Base-by-base conservation (phyloP, 2,797 vertebrate genomes). In the Mionectes olivaceus region DNA sequence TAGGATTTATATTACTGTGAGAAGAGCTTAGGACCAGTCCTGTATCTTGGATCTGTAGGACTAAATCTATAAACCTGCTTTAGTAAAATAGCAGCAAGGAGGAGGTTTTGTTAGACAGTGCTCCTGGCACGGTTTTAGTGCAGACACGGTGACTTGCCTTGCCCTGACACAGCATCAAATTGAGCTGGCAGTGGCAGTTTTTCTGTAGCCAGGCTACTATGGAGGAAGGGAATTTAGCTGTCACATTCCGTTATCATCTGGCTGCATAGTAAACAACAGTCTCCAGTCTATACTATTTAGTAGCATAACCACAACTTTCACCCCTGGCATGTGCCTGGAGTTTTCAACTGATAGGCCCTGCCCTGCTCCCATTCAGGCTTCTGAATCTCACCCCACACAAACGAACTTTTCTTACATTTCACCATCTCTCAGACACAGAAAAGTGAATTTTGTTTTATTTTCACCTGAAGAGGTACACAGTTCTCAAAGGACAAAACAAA, bases 171-270 rank as follows among this genome's bases (percentile, higher is more conserved):
- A 49, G 16, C 25, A 33, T 13, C 2, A 3, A 57, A 55, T 0
- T 23, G n/a, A 85, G 25, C 17, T 64, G 83, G 11, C 21, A 33
- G 22, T 4, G 41, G 55, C 76, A 93, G 41, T 22, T n/a, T 37
- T 16, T 1, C 1, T 10, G 5, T 2, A 46, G 13, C 25, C 47
- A 24, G 35, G 22, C n/a, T 56, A 1, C 3, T 32, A 33, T 11
- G 27, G 14, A 57, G 19, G 25, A 56, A 49, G 10, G 0, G 1
- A 94, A 73, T 57, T 73, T 22, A 61, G 19, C 22, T 43, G 56
- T 35, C 44, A 33, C 5, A 25, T 32, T 55, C 14, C 25, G 18
- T 17, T 3, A 7, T n/a, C 19, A 6, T 5, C 33, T 56, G 57
- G 5, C 28, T 82, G 33, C 9, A 9, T 1, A 27, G 32, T 63